Conservation (phyloP, 2,888 invertebrate genomes). For the Poecilus cupreus region DNA sequence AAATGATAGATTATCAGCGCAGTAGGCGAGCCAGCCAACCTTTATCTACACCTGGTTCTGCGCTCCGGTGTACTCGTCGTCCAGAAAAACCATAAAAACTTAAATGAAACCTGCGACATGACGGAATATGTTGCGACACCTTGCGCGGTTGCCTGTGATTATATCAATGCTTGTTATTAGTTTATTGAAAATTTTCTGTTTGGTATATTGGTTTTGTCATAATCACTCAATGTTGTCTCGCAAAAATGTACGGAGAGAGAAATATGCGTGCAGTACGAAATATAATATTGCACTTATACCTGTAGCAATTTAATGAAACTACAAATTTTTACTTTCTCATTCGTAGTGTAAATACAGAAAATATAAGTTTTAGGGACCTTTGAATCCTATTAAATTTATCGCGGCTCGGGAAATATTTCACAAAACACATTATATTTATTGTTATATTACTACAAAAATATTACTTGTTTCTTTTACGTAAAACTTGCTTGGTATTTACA, state of each 20-base stretch:
- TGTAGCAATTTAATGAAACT: too few relatives aligned
- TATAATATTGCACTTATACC: too few relatives aligned
- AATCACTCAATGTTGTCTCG: background rate
- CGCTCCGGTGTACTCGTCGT: background rate
- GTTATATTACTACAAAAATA: too few relatives aligned
- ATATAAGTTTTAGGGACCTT: too few relatives aligned
- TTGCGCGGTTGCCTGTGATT: background rate
- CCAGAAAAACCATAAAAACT: background rate
- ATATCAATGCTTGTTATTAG: slow-evolving; percentile 3
- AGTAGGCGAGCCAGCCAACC: slow-evolving; percentile 29
- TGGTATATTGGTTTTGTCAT: slow-evolving; percentile 19
- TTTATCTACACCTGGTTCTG: slow-evolving; percentile 42
- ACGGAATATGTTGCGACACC: slow-evolving; percentile 7
- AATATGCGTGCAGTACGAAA: background rate
- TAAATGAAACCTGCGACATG: slow-evolving; percentile 32
- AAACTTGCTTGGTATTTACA: too few relatives aligned
- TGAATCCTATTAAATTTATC: too few relatives aligned
- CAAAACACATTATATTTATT: too few relatives aligned
- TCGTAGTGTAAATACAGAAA: too few relatives aligned
- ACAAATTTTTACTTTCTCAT: too few relatives aligned
- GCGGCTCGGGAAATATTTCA: too few relatives aligned
- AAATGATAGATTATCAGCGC: slow-evolving; percentile 53
- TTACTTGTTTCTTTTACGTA: too few relatives aligned
- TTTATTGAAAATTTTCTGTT: slow-evolving; percentile 9
- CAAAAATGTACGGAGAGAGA: background rate